phyloP scores from a whole-genome alignment of 2,888 invertebrate genomes.

The Cantharis lateralis region DNA sequence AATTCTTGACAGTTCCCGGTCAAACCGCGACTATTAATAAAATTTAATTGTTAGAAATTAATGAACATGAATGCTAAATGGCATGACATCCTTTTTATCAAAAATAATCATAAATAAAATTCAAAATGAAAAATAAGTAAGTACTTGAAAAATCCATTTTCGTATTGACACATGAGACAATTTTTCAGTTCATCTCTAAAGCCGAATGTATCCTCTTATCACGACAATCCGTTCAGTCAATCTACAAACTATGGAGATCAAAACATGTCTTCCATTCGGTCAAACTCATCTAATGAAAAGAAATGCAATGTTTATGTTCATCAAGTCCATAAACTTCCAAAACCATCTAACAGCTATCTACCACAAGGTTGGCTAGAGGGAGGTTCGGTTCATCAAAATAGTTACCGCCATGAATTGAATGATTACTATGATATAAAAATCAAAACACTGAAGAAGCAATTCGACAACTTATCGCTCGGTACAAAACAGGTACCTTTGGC shows the following conservation, averaged over 20 bases:
- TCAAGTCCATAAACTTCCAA: constrained; percentile 8
- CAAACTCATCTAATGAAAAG: background rate
- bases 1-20: background rate
- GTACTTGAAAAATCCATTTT: background rate
- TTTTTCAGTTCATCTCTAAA: background rate
- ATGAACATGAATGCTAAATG: background rate
- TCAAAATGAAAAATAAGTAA: background rate
- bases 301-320: constrained; percentile 24
- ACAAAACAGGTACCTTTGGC: background rate
- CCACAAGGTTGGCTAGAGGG: background rate
- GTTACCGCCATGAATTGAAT: constrained; percentile 17
- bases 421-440: constrained; percentile 12
- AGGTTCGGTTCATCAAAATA: constrained; percentile 10
- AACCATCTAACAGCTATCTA: background rate
- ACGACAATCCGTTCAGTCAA: background rate
- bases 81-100: background rate
- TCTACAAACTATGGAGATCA: background rate
- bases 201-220: background rate
- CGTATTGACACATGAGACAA: background rate
- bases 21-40: background rate
- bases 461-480: constrained; percentile 10
- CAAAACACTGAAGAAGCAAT: background rate
- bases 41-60: background rate
- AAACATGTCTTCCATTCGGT: background rate
- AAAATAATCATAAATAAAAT: background rate